phyloP scores from a whole-genome alignment of 2,888 invertebrate genomes.

The Luffia ferchaultella region DNA sequence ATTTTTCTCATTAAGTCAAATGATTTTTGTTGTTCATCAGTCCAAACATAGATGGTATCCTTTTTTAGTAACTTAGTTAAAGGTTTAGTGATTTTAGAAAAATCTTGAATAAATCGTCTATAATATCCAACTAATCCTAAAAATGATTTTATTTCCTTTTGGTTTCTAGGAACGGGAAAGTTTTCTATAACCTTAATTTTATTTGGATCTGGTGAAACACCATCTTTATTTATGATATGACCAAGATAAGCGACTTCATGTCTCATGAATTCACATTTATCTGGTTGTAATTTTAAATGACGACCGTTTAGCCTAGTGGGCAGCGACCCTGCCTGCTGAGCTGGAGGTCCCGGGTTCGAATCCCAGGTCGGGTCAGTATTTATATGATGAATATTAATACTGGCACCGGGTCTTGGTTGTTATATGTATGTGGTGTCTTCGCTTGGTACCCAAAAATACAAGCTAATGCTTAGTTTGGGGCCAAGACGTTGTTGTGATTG shows the following conservation, averaged over 20 bases:
- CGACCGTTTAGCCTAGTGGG: no score
- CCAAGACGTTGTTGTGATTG: no score
- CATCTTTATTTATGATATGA: constrained; percentile 27
- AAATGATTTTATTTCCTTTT: constrained; percentile 25
- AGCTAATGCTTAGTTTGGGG: no score
- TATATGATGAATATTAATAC: no score
- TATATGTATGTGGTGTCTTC: no score
- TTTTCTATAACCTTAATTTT: constrained; percentile 20
- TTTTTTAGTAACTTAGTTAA: neutral
- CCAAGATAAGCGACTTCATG: constrained; percentile 30
- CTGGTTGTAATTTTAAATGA: constrained; percentile 23
- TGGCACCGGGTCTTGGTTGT: no score
- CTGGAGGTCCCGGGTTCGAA: no score
- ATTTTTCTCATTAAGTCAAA: neutral
- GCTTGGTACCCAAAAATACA: no score
- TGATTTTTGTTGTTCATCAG: neutral
- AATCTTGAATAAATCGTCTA: constrained; percentile 20
- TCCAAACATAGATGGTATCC: neutral
- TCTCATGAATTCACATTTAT: constrained; percentile 28
- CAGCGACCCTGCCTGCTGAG: no score
- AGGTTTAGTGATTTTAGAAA: neutral
- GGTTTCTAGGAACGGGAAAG: constrained; percentile 22
- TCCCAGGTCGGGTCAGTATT: no score
- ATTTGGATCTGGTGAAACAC: constrained; percentile 28
- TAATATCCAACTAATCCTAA: constrained; percentile 25